These are phyloP conservation scores for Muschampia plurimacula DNA, from an alignment of 2,888 invertebrate species.

Conservation along the genomic window DNA sequence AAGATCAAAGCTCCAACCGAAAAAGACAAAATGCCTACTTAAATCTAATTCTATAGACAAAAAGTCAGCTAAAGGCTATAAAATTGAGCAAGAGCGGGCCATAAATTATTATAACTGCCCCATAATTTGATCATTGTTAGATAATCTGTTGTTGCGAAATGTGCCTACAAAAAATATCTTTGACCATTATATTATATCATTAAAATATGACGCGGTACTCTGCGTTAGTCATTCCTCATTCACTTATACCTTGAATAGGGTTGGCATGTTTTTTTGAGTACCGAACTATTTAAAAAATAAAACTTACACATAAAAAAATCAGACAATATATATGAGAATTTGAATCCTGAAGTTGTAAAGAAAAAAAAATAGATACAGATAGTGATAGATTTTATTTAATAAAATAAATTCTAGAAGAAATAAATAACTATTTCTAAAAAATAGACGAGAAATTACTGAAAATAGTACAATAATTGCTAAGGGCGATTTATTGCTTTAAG, in stretches of 20 bases:
- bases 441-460: no score
- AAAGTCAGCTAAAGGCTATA: constrained; percentile 16
- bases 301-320: no score
- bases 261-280: neutral
- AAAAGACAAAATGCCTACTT: constrained; percentile 20
- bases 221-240: constrained; percentile 19
- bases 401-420: no score
- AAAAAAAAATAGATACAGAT: no score
- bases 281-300: neutral
- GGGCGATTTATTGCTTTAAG: no score
- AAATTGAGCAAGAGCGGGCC: constrained; percentile 24
- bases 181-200: constrained; percentile 45
- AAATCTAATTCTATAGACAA: constrained; percentile 18
- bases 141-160: constrained; percentile 57
- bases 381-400: no score
- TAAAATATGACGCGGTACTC: constrained; percentile 37
- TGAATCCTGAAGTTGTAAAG: no score
- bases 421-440: no score
- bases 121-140: constrained; percentile 54
- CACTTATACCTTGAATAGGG: constrained; percentile 4
- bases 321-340: no score
- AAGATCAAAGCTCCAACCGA: neutral
- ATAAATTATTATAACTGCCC: constrained; percentile 35
- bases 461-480: no score
- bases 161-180: constrained; percentile 55